phyloP scores from a whole-genome alignment of 2,113 vertebrate species.

The Garra rufa region DNA sequence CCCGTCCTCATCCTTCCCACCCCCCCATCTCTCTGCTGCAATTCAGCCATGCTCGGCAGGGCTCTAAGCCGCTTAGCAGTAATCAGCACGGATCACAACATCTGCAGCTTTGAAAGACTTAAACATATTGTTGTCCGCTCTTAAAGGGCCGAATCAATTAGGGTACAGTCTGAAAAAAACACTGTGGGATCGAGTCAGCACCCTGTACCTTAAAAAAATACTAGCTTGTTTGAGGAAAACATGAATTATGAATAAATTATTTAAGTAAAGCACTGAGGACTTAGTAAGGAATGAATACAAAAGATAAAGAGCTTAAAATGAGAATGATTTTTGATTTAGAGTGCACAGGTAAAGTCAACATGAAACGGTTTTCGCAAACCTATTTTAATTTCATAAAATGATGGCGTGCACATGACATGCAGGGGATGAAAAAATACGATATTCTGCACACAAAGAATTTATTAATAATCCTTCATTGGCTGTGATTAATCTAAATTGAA shows the following conservation, averaged over 20 bases:
- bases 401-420: not conserved
- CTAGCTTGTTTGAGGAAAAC: not conserved
- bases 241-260: not conserved
- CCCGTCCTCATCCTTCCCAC: not conserved
- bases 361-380: not conserved
- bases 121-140: constrained; percentile 62
- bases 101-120: constrained; percentile 61
- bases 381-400: not conserved
- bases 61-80: constrained; percentile 71
- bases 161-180: constrained; percentile 6
- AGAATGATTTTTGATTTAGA: constrained; percentile 16
- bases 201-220: not conserved
- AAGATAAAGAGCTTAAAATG: constrained; percentile 28
- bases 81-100: constrained; percentile 70
- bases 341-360: not conserved
- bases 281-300: not conserved
- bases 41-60: constrained; percentile 21
- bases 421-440: not conserved
- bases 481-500: not conserved
- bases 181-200: not conserved
- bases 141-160: constrained; percentile 57
- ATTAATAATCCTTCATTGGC: too few species aligned
- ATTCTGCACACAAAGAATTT: not conserved
- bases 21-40: constrained; percentile 20
- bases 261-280: constrained; percentile 18